A percentile compares a stretch with the other conserved stretches of the same genome.
Evolutionary conservation across 1,140 invertebrate genomes (phyloP).

Genomic region (Drosophila parvula): DNA sequence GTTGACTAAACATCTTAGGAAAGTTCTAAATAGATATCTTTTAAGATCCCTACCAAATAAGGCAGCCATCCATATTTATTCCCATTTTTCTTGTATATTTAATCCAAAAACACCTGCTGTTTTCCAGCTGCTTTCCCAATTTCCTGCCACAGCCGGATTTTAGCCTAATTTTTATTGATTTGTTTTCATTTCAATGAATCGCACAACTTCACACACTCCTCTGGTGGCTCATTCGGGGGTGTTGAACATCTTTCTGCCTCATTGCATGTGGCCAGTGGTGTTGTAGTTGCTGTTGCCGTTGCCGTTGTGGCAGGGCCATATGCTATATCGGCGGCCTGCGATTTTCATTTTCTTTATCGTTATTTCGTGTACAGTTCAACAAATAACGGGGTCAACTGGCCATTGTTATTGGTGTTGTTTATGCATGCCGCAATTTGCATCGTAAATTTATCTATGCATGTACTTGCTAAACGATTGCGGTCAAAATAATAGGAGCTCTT

Average conservation of each 20-base stretch:
- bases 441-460: slow-evolving; percentile 44
- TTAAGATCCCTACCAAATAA: background rate
- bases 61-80: background rate
- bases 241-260: slow-evolving; percentile 48
- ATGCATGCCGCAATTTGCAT: slow-evolving; percentile 70
- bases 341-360: slow-evolving; percentile 54
- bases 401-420: slow-evolving; percentile 65
- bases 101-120: slow-evolving; percentile 27
- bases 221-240: slow-evolving; percentile 13
- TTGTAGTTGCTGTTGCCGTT: slow-evolving; percentile 5
- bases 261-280: slow-evolving; percentile 42
- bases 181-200: slow-evolving; percentile 59
- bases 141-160: slow-evolving; percentile 8
- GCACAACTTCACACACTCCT: slow-evolving; percentile 37
- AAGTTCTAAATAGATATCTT: background rate
- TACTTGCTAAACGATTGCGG: slow-evolving; percentile 17
- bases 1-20: background rate
- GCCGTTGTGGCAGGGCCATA: slow-evolving; percentile 33
- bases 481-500: background rate
- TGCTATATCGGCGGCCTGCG: slow-evolving; percentile 34
- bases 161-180: slow-evolving; percentile 52
- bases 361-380: slow-evolving; percentile 74
- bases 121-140: background rate
- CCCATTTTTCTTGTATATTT: background rate
- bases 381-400: slow-evolving; percentile 77